Evolutionary conservation across 2,888 invertebrate species (phyloP), one percentile per base, ranked within the genome.

Genomic region (Ceratothoa steindachneri): DNA sequence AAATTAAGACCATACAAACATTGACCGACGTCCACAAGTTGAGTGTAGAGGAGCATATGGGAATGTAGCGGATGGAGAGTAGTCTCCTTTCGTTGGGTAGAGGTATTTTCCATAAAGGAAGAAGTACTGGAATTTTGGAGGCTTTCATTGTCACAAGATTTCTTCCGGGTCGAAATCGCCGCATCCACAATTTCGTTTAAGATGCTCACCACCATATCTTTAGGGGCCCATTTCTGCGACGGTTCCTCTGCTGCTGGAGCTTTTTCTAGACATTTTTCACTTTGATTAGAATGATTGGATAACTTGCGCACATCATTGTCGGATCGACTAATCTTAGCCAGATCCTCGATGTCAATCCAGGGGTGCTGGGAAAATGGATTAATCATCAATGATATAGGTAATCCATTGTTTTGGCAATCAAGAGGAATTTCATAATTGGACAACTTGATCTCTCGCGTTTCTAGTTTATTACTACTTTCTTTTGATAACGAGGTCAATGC

Each of bases 11-110:
- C 90, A 82, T 93, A 93, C 0, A 92, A 85, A 1, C 89, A 89
- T 81, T 90, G 88, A 73, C 89, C 87, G 0, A 90, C 89, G 83
- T 93, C 93, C 82, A 91, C 92, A 22, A 91, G 89, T 79, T 90
- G 90, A 81, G 89, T 89, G 83, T 94, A 94, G 1, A 95, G 86
- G 55, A 94, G 87, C 85, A 95, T 88, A 83, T 94, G 93, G 27
- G 92, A 91, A 83, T 94, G 93, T 74, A 92, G 88, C 29, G 90
- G 90, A 83, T 91, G 91, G 51, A 92, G 87, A 7, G 84, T 83
- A 2, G 83, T 81, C 71, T 82, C 82, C 51, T 75, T 51, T 5
- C 65, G 31, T 15, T 41, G 65, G 12, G 60, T 19, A 30, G 24
- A 74, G 27, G 80, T 51, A 24, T 73, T 31, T 28, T 72, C 72